Percentiles rank a stretch among this genome's conserved stretches.
phyloP scores from a whole-genome alignment of 2,797 vertebrate species.

The Myotis myotis region DNA sequence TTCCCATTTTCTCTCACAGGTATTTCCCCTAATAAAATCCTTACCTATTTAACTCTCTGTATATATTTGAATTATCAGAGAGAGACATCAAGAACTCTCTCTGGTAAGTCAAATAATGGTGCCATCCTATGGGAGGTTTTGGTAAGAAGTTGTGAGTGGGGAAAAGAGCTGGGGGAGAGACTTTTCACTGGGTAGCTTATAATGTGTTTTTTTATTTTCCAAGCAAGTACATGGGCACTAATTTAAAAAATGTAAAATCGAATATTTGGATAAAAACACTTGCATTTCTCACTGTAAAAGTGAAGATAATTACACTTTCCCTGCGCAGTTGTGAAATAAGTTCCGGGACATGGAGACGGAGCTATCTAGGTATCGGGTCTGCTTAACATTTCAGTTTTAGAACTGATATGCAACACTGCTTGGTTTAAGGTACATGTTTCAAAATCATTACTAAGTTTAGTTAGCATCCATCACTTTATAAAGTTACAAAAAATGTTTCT shows the following conservation, averaged over 20 bases:
- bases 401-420: background rate
- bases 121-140: background rate
- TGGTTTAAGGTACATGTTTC: background rate
- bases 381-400: background rate
- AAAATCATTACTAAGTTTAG: background rate
- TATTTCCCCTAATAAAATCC: background rate
- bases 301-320: too few relatives aligned
- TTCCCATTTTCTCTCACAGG: background rate
- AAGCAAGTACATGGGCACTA: background rate
- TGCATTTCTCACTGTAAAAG: background rate
- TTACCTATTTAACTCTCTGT: background rate
- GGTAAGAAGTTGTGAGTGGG: background rate
- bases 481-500: background rate
- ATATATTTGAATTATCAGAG: background rate
- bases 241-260: constrained; percentile 31
- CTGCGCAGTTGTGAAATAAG: too few relatives aligned
- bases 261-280: background rate
- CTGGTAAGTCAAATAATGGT: background rate
- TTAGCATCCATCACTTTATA: background rate
- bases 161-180: background rate
- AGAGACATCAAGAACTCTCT: background rate
- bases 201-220: background rate
- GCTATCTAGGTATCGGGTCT: background rate
- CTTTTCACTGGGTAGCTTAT: background rate
- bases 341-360: too few relatives aligned